Evolutionary conservation across 2,797 vertebrate species (phyloP).

Genomic region (Lutjanus campechanus): DNA sequence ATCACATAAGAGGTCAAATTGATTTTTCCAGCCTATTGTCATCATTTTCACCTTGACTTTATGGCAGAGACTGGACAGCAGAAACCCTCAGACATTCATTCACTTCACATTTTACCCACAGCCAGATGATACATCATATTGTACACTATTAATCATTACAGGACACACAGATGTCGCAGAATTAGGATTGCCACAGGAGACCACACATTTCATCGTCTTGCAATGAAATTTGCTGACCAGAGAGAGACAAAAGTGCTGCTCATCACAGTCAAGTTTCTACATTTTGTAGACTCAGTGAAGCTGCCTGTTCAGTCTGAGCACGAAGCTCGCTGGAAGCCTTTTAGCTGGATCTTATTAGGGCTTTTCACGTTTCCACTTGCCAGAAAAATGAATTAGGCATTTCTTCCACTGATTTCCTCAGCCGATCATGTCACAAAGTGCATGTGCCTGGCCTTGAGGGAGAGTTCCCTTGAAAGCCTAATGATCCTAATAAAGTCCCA

Average conservation of each 20-base stretch:
- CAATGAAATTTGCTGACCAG: slow-evolving; percentile 43
- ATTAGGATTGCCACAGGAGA: slow-evolving; percentile 26
- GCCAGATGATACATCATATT: slow-evolving; percentile 1
- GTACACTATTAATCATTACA: slow-evolving; percentile 36
- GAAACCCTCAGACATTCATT: slow-evolving; percentile 16
- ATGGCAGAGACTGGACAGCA: slow-evolving; percentile 22
- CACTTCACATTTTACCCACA: slow-evolving; percentile 12
- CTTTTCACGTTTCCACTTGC: slow-evolving; percentile 53
- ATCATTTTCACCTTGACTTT: slow-evolving; percentile 41
- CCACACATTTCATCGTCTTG: slow-evolving; percentile 20
- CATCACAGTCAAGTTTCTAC: slow-evolving; percentile 1
- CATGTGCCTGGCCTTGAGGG: slow-evolving; percentile 46
- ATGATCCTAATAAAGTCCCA: slow-evolving; percentile 72
- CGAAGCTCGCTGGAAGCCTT: slow-evolving; percentile 26
- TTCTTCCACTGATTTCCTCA: slow-evolving; percentile 52
- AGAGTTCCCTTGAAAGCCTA: slow-evolving; percentile 62
- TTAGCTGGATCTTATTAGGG: slow-evolving; percentile 52
- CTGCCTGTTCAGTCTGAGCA: slow-evolving; percentile 21
- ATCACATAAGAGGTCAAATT: slow-evolving; percentile 64
- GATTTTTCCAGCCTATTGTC: slow-evolving; percentile 45
- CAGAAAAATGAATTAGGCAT: slow-evolving; percentile 47
- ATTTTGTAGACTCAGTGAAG: slow-evolving; percentile 20
- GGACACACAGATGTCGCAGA: slow-evolving; percentile 30
- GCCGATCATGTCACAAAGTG: slow-evolving; percentile 56
- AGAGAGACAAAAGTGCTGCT: slow-evolving; percentile 29